Evolutionary conservation across 2,888 invertebrate species (phyloP).

Genomic region (Leptinotarsa rubiginosa): DNA sequence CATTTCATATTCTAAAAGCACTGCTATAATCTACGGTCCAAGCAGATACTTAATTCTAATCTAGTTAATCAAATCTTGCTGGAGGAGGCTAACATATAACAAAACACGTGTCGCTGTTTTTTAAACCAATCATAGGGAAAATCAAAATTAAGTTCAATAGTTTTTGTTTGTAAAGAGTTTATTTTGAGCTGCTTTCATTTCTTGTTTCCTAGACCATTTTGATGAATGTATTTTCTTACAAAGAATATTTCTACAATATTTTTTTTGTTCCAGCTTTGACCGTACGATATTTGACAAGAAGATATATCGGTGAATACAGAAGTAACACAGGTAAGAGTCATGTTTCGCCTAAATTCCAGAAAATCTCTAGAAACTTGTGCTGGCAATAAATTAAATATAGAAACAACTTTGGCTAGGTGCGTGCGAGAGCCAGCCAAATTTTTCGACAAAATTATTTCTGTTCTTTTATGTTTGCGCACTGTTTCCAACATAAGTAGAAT

Average conservation of each 20-base stretch:
- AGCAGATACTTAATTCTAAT: too few species aligned
- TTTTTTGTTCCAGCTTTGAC: conserved; percentile 75
- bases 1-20: too few species aligned
- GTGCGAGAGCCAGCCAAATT: conserved; percentile 15
- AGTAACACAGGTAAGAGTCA: conserved; percentile 78
- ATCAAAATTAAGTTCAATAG: too few species aligned
- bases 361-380: conserved; percentile 17
- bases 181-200: too few species aligned
- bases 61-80: too few species aligned
- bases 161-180: too few species aligned
- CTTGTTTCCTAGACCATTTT: too few species aligned
- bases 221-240: neutral
- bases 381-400: conserved; percentile 14
- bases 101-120: too few species aligned
- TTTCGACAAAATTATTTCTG: conserved; percentile 7
- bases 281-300: conserved; percentile 80
- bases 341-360: neutral
- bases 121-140: too few species aligned
- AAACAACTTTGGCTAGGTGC: conserved; percentile 18
- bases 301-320: conserved; percentile 85
- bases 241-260: neutral
- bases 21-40: too few species aligned
- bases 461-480: conserved; percentile 7
- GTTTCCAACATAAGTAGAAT: neutral
- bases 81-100: too few species aligned